Evolutionary conservation across 2,113 vertebrate genomes (phyloP).

Genomic region (Pterocles orientalis): DNA sequence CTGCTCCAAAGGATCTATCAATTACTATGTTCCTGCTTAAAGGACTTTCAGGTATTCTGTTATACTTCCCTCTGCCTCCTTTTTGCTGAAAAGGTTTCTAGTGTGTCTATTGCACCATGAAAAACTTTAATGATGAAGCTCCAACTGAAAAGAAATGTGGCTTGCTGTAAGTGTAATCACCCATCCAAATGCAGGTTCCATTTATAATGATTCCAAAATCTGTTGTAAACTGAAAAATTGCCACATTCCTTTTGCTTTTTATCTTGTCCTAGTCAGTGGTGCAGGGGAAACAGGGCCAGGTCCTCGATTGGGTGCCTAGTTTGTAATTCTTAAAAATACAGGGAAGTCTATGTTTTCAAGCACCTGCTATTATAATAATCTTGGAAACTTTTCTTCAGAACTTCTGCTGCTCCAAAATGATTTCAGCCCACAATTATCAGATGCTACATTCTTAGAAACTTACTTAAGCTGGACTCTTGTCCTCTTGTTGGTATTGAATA

Average conservation of each 20-base stretch:
- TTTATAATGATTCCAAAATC: not conserved
- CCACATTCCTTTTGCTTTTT: not conserved
- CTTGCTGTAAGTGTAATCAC: not conserved
- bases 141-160: not conserved
- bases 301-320: not conserved
- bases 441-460: not conserved
- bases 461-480: not conserved
- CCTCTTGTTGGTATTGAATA: not conserved
- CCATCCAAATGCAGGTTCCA: not conserved
- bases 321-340: not conserved
- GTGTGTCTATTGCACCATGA: not conserved
- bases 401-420: not conserved
- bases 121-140: not conserved
- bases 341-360: not conserved
- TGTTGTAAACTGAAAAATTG: not conserved
- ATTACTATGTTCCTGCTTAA: not conserved
- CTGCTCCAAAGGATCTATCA: conserved; percentile 57
- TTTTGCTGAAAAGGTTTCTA: not conserved
- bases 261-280: not conserved
- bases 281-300: not conserved
- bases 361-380: not conserved
- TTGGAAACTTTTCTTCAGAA: not conserved
- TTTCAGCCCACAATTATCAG: not conserved
- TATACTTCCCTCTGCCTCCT: not conserved
- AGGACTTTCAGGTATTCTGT: not conserved